These are phyloP conservation scores for Phocoena sinus DNA, from an alignment of 2,113 vertebrate species.

Conservation along the genomic window DNA sequence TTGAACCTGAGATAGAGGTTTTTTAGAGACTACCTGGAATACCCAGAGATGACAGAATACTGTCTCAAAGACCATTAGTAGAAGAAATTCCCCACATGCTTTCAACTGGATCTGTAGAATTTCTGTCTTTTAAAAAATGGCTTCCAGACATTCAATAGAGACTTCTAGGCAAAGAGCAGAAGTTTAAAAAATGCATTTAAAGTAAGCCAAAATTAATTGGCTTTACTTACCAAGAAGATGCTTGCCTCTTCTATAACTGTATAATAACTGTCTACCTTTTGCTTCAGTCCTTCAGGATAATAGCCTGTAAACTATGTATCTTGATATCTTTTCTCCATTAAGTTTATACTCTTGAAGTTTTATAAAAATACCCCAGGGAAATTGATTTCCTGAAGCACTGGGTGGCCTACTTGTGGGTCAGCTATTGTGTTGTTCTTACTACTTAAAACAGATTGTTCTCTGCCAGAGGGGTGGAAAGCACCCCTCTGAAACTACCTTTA, in stretches of 20 bases:
- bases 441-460: neutral
- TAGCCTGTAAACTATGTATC: neutral
- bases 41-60: neutral
- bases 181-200: neutral
- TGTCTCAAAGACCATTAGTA: neutral
- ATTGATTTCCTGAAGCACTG: slow-evolving; percentile 21
- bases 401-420: neutral
- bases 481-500: neutral
- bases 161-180: slow-evolving; percentile 9
- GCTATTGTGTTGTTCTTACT: neutral
- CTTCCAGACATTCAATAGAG: slow-evolving; percentile 9
- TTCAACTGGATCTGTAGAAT: neutral
- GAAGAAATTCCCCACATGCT: neutral
- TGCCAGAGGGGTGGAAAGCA: neutral
- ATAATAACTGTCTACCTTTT: slow-evolving; percentile 22
- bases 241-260: neutral
- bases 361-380: neutral
- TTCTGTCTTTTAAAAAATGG: neutral
- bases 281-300: neutral
- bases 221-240: neutral
- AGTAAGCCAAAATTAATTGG: neutral
- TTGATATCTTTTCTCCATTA: slow-evolving; percentile 34
- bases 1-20: neutral
- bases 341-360: slow-evolving; percentile 28
- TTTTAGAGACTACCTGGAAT: neutral